Evolutionary conservation across 2,888 invertebrate genomes (phyloP).

Genomic region (Oasisia sp.): DNA sequence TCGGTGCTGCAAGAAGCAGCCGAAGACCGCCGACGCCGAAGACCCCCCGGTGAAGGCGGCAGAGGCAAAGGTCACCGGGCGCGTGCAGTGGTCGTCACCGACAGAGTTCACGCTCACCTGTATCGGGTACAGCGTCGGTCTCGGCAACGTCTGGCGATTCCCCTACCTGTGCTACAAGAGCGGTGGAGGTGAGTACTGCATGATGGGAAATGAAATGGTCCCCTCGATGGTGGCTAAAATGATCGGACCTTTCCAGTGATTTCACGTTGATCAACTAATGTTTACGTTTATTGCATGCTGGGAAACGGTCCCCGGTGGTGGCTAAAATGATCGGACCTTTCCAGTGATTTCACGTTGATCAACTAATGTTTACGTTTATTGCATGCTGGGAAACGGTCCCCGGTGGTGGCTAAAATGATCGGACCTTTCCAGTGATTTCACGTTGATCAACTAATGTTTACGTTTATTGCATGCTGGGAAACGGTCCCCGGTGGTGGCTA

Average conservation of each 20-base stretch:
- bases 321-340: no score
- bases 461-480: no score
- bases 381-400: no score
- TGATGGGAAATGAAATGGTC: not conserved
- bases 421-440: not conserved
- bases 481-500: not conserved
- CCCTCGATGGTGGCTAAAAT: no score
- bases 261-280: no score
- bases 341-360: no score
- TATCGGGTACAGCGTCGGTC: constrained; percentile 43
- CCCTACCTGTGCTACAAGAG: constrained; percentile 37
- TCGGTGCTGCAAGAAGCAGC: not conserved
- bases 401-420: not conserved
- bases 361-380: no score
- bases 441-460: not conserved
- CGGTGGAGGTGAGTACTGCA: constrained; percentile 39
- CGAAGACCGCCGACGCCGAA: not conserved
- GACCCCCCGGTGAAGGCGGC: not conserved
- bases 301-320: no score
- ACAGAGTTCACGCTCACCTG: constrained; percentile 42
- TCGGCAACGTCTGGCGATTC: constrained; percentile 41
- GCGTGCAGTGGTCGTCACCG: constrained; percentile 41
- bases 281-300: no score
- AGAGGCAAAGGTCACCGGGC: constrained; percentile 21
- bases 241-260: no score